Conservation (phyloP, 2,888 invertebrate genomes). For the Tigriopus californicus region DNA sequence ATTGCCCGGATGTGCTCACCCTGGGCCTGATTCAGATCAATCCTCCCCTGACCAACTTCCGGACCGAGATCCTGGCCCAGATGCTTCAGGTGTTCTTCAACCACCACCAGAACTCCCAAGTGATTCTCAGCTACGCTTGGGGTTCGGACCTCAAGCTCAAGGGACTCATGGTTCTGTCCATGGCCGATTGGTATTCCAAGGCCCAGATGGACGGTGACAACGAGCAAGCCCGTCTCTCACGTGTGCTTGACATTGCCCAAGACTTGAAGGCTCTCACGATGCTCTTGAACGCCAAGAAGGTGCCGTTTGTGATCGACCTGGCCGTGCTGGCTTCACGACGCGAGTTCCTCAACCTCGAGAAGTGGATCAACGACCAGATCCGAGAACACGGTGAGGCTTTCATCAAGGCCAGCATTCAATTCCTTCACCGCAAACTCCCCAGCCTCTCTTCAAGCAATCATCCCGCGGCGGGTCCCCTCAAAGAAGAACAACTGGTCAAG, state of each 20-base stretch:
- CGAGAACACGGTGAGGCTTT: slow-evolving; percentile 70
- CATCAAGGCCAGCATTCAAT: slow-evolving; percentile 64
- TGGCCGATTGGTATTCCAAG: slow-evolving; percentile 80
- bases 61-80: slow-evolving; percentile 68
- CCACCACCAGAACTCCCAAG: slow-evolving; percentile 87
- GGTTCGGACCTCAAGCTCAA: slow-evolving; percentile 46
- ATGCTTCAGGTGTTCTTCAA: slow-evolving; percentile 77
- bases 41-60: slow-evolving; percentile 51
- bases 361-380: slow-evolving; percentile 95
- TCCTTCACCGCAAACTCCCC: slow-evolving; percentile 38
- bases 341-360: slow-evolving; percentile 92
- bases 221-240: slow-evolving; percentile 76
- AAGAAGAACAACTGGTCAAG: slow-evolving; percentile 9
- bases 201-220: slow-evolving; percentile 50
- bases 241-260: slow-evolving; percentile 90
- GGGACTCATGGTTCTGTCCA: slow-evolving; percentile 76
- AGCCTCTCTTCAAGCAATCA: neutral
- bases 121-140: slow-evolving; percentile 93
- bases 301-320: slow-evolving; percentile 90
- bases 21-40: slow-evolving; percentile 71
- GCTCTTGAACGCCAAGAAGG: slow-evolving; percentile 71
- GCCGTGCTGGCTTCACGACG: slow-evolving; percentile 83
- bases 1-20: slow-evolving; percentile 83
- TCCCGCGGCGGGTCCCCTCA: neutral
- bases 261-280: slow-evolving; percentile 54